Conservation (phyloP, 2,888 invertebrate genomes). For the Pasiphila rectangulata region DNA sequence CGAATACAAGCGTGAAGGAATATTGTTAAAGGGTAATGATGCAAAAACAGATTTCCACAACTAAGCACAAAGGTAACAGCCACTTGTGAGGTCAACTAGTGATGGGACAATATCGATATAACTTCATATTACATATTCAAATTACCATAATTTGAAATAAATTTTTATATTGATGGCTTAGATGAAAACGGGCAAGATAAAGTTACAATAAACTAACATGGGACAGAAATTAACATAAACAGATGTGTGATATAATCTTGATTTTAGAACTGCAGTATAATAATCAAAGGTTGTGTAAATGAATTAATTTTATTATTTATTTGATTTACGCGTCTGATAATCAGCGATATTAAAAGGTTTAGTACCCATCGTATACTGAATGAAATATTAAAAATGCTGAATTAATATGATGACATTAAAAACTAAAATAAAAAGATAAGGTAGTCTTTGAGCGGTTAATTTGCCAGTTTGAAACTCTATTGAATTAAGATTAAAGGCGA, state of each 20-base stretch:
- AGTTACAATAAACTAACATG: not conserved
- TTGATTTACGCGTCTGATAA: constrained; percentile 12
- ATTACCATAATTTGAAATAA: constrained; percentile 29
- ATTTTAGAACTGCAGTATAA: constrained; percentile 18
- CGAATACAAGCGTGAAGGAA: too few relatives aligned
- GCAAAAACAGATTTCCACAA: constrained; percentile 21
- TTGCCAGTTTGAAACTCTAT: too few relatives aligned
- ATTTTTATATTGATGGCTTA: constrained; percentile 26
- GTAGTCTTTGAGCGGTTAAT: too few relatives aligned
- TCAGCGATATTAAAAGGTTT: constrained; percentile 2
- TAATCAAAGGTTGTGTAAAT: constrained; percentile 11
- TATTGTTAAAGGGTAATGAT: constrained; percentile 12
- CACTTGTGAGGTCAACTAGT: constrained; percentile 54
- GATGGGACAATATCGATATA: constrained; percentile 41
- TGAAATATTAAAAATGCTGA: constrained; percentile 1
- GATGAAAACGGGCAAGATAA: constrained; percentile 27
- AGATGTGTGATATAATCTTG: constrained; percentile 1
- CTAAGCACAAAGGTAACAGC: constrained; percentile 36
- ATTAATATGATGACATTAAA: constrained; percentile 4
- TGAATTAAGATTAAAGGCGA: too few relatives aligned
- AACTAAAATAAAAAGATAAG: constrained; percentile 1
- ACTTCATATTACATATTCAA: constrained; percentile 2
- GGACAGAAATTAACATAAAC: constrained; percentile 20
- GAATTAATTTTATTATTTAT: constrained; percentile 13
- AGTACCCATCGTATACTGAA: constrained; percentile 1